A percentile compares a stretch with the other conserved stretches of the same genome.
These are phyloP conservation scores for Sphaerodactylus townsendi DNA, from an alignment of 2,113 vertebrate species.

Conservation along the genomic window DNA sequence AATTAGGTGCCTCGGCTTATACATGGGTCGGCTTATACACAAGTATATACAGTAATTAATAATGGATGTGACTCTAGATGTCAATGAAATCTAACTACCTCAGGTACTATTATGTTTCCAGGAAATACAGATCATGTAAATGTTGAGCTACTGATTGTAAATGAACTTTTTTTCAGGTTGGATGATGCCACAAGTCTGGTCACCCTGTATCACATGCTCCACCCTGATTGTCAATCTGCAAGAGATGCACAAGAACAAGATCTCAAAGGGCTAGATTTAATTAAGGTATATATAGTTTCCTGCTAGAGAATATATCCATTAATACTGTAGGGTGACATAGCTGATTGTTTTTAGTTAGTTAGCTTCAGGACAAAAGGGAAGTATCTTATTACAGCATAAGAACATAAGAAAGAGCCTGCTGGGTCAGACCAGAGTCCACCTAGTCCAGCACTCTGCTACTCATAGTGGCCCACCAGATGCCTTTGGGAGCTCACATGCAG, in stretches of 20 bases:
- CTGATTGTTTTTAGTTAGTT: not conserved
- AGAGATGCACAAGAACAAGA: slow-evolving; percentile 76
- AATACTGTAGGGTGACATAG: not conserved
- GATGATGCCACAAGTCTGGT: slow-evolving; percentile 85
- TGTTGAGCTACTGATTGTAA: not conserved
- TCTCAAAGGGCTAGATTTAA: slow-evolving; percentile 79
- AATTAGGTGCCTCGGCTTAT: no score
- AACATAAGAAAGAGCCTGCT: no score
- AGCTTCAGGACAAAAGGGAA: not conserved
- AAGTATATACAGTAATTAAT: no score
- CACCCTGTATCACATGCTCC: slow-evolving; percentile 85
- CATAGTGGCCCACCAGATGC: no score
- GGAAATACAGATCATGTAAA: not conserved
- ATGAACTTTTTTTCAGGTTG: slow-evolving; percentile 68
- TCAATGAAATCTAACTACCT: no score
- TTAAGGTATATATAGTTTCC: slow-evolving; percentile 80
- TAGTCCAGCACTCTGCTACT: no score
- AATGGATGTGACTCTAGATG: not conserved
- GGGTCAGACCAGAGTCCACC: no score
- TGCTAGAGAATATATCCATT: not conserved
- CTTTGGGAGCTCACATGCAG: no score
- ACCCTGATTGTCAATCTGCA: slow-evolving; percentile 88
- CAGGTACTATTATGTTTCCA: not conserved
- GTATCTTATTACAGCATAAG: not conserved
- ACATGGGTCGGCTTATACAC: no score